Percentiles rank a stretch among this genome's conserved stretches.
These are phyloP conservation scores for Staurois parvus DNA, from an alignment of 2,797 vertebrate species.

Conservation along the genomic window DNA sequence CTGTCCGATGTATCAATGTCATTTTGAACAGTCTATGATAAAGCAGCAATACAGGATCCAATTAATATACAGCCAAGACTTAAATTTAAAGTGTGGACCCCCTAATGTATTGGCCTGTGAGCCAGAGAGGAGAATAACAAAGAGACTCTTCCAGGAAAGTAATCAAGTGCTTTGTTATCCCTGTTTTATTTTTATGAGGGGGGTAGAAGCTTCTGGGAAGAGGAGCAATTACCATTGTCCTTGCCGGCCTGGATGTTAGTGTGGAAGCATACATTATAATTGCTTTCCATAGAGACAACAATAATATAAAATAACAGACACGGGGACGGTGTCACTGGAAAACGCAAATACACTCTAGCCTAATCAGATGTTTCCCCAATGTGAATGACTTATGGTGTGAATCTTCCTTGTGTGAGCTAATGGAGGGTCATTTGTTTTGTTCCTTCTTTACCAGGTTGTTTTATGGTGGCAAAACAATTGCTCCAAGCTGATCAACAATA, in stretches of 20 bases:
- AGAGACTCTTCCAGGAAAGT: slow-evolving; percentile 9
- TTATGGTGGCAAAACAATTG: too few species aligned
- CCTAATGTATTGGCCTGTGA: slow-evolving; percentile 7
- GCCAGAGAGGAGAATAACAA: background rate
- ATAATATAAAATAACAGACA: background rate
- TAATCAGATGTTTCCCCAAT: background rate
- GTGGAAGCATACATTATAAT: background rate
- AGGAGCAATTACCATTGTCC: slow-evolving; percentile 15
- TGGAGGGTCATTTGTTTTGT: too few species aligned
- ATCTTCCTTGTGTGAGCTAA: background rate
- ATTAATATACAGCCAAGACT: slow-evolving; percentile 28
- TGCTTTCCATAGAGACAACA: background rate
- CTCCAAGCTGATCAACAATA: too few species aligned
- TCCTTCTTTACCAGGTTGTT: too few species aligned
- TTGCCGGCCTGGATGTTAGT: background rate
- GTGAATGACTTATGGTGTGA: background rate
- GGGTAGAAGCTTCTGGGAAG: slow-evolving; percentile 21
- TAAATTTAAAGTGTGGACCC: background rate
- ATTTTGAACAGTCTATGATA: background rate
- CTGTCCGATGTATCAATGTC: background rate
- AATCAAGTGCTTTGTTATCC: slow-evolving; percentile 28
- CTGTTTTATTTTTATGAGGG: background rate
- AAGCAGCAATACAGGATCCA: background rate
- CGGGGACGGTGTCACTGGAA: background rate
- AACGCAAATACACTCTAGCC: background rate